phyloP scores from a whole-genome alignment of 2,113 vertebrate species.

The Pachycephala philippinensis region DNA sequence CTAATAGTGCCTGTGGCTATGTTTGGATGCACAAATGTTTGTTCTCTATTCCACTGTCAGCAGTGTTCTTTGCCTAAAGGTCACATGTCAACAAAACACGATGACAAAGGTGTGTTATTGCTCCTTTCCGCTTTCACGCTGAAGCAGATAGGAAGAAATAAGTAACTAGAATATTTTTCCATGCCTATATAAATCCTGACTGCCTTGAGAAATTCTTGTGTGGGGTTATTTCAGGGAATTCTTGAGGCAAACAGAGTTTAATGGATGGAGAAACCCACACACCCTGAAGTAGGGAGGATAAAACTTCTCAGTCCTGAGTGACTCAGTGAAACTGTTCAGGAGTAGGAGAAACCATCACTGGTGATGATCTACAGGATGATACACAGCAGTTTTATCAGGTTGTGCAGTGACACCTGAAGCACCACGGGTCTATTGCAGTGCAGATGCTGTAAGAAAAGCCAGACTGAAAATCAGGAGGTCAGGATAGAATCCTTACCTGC shows the following conservation, averaged over 20 bases:
- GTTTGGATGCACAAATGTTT: background rate
- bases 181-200: background rate
- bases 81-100: background rate
- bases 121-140: background rate
- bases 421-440: background rate
- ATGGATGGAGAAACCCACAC: background rate
- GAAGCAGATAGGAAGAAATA: background rate
- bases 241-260: background rate
- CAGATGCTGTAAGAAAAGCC: rapidly evolving
- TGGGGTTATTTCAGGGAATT: background rate
- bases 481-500: background rate
- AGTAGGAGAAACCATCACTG: background rate
- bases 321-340: background rate
- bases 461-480: background rate
- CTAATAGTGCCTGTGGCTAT: background rate
- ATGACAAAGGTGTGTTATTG: background rate
- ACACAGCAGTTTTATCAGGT: background rate
- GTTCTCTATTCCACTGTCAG: background rate
- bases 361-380: background rate
- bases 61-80: background rate
- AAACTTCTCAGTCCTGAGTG: background rate
- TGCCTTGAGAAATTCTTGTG: background rate
- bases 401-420: background rate
- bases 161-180: background rate
- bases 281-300: rapidly evolving